Percentiles rank a stretch among this genome's conserved stretches.
phyloP scores from a whole-genome alignment of 2,888 invertebrate genomes.

The Acrocyrtus sp. region DNA sequence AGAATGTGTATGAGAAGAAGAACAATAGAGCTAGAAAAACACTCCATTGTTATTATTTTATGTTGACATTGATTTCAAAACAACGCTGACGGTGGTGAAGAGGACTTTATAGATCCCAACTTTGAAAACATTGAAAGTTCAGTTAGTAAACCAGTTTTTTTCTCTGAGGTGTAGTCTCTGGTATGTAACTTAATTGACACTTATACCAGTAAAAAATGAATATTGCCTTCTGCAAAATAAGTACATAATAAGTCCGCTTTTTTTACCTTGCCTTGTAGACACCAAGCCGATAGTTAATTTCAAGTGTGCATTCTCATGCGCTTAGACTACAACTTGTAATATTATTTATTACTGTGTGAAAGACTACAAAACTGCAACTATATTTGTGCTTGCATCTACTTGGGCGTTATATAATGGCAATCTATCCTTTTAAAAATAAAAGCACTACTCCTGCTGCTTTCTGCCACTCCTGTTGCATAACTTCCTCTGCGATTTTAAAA shows the following conservation, averaged over 20 bases:
- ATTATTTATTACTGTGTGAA: slow-evolving; percentile 8
- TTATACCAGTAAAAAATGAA: too few species aligned
- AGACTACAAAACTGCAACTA: too few species aligned
- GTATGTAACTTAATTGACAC: slow-evolving; percentile 38
- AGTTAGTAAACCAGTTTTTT: slow-evolving; percentile 39
- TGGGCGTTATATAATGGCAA: slow-evolving; percentile 6
- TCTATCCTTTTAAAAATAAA: slow-evolving; percentile 21
- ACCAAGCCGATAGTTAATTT: too few species aligned
- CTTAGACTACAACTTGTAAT: too few species aligned
- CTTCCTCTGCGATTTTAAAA: slow-evolving; percentile 24
- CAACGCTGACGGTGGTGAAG: too few species aligned
- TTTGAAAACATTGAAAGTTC: too few species aligned
- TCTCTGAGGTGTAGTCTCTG: too few species aligned
- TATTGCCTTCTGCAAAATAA: too few species aligned
- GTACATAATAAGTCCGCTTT: too few species aligned
- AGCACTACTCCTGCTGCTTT: slow-evolving; percentile 23
- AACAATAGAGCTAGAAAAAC: neutral
- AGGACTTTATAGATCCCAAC: too few species aligned
- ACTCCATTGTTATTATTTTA: slow-evolving; percentile 4
- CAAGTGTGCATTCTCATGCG: too few species aligned
- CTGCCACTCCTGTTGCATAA: slow-evolving; percentile 39
- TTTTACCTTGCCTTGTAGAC: too few species aligned
- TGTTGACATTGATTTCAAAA: slow-evolving; percentile 39
- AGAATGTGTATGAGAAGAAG: neutral
- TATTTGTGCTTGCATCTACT: slow-evolving; percentile 8